Percentiles rank a stretch among this genome's conserved stretches.
These are phyloP conservation scores for Amiota mariae DNA, from an alignment of 2,888 invertebrate genomes.

Conservation along the genomic window DNA sequence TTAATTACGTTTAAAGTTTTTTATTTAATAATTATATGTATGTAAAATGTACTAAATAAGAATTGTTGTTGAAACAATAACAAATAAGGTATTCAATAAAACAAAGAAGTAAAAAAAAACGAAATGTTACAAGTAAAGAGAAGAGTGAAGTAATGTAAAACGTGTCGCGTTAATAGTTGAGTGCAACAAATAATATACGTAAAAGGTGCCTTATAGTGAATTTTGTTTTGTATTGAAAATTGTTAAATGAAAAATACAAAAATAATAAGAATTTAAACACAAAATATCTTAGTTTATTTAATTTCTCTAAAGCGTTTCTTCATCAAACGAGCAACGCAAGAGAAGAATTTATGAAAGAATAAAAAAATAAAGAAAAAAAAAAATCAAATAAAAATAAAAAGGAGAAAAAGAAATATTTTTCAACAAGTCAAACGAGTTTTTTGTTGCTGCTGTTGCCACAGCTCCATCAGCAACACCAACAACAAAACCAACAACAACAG, in stretches of 20 bases:
- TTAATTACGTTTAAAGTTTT: slow-evolving; percentile 49
- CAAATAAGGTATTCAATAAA: slow-evolving; percentile 50
- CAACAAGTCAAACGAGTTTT: slow-evolving; percentile 74
- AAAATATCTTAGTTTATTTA: background rate
- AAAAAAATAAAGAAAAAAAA: slow-evolving; percentile 47
- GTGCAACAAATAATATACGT: background rate
- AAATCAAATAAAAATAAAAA: slow-evolving; percentile 49
- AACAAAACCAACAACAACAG: slow-evolving; percentile 44
- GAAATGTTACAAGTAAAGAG: slow-evolving; percentile 18
- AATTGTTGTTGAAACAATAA: background rate
- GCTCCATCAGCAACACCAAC: slow-evolving; percentile 42
- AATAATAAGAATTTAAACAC: background rate
- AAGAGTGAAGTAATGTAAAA: background rate
- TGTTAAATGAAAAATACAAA: background rate
- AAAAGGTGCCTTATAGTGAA: background rate
- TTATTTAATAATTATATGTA: background rate
- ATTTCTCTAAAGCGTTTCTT: background rate
- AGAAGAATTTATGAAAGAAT: slow-evolving; percentile 9
- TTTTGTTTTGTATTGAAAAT: too few relatives aligned
- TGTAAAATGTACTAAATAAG: background rate
- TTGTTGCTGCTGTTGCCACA: slow-evolving; percentile 65
- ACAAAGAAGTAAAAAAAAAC: slow-evolving; percentile 25
- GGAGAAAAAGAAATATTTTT: slow-evolving; percentile 71
- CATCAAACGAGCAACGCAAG: background rate
- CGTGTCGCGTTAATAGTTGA: slow-evolving; percentile 3